These are phyloP conservation scores for Rhegmatorhina hoffmannsi DNA, from an alignment of 2,113 vertebrate species.

Conservation along the genomic window DNA sequence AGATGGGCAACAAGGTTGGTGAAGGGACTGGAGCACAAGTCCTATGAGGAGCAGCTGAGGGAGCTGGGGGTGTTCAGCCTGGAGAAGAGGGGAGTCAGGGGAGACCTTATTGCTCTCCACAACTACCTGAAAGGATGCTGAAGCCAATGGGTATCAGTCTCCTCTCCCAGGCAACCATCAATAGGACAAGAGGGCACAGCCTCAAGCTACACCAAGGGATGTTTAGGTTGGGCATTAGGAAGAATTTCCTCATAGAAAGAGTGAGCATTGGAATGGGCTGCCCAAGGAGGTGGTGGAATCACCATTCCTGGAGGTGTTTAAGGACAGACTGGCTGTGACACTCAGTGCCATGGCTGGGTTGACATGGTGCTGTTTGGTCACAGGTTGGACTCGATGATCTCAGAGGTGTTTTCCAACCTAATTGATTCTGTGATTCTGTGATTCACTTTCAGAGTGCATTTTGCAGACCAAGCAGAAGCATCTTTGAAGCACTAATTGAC, in stretches of 20 bases:
- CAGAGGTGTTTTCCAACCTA: not conserved
- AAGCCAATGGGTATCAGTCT: not conserved
- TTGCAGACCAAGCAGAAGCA: slow-evolving; percentile 17
- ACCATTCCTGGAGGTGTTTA: not conserved
- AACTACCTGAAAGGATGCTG: not conserved
- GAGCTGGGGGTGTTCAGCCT: not conserved
- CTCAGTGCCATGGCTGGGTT: not conserved
- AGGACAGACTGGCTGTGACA: not conserved
- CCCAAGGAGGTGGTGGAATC: not conserved
- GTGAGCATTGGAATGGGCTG: not conserved
- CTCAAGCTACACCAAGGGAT: not conserved
- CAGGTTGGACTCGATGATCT: not conserved
- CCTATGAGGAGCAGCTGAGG: not conserved
- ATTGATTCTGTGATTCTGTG: not conserved
- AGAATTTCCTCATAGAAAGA: not conserved
- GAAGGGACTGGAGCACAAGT: not conserved
- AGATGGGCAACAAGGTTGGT: not conserved
- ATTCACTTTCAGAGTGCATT: slow-evolving; percentile 1
- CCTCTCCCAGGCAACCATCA: not conserved
- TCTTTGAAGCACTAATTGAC: slow-evolving; percentile 18
- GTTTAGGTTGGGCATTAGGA: not conserved
- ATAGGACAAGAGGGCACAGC: not conserved
- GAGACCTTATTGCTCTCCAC: not conserved
- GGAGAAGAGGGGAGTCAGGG: not conserved
- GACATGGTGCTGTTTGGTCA: not conserved